These are phyloP conservation scores for Mesembrinibis cayennensis DNA, from an alignment of 2,113 vertebrate genomes.

Conservation along the genomic window DNA sequence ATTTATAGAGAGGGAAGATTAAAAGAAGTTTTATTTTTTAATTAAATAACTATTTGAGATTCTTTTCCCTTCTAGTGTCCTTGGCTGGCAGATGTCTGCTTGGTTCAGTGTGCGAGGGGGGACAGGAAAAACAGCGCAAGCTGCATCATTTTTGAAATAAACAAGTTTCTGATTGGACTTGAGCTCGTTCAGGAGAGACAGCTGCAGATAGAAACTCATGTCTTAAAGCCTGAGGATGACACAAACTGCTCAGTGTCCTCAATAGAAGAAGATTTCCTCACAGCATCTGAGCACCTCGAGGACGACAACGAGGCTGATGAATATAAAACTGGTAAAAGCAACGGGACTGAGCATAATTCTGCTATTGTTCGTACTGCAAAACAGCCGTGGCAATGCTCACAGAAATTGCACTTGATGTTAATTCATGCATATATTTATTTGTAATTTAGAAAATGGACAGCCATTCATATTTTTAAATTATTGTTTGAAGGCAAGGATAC, in stretches of 20 bases:
- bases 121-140: slow-evolving; percentile 75
- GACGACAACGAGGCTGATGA: slow-evolving; percentile 90
- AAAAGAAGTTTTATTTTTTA: neutral
- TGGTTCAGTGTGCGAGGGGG: slow-evolving; percentile 85
- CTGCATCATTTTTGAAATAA: slow-evolving; percentile 92
- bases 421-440: neutral
- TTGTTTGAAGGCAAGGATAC: neutral
- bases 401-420: neutral
- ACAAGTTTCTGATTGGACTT: slow-evolving; percentile 93
- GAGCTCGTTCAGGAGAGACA: slow-evolving; percentile 87
- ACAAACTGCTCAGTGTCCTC: slow-evolving; percentile 94
- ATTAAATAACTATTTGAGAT: slow-evolving; percentile 29
- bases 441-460: neutral
- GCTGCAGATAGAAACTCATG: slow-evolving; percentile 68
- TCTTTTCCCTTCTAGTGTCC: slow-evolving; percentile 71
- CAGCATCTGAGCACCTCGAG: slow-evolving; percentile 91
- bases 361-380: neutral
- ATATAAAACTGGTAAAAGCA: slow-evolving; percentile 80
- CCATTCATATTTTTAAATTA: neutral
- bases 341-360: neutral
- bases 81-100: slow-evolving; percentile 86
- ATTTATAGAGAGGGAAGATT: neutral
- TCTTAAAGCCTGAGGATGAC: slow-evolving; percentile 86
- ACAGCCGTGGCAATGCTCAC: neutral
- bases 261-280: slow-evolving; percentile 96